Base-by-base conservation (phyloP, 2,113 vertebrate genomes). In the Daboia siamensis region DNA sequence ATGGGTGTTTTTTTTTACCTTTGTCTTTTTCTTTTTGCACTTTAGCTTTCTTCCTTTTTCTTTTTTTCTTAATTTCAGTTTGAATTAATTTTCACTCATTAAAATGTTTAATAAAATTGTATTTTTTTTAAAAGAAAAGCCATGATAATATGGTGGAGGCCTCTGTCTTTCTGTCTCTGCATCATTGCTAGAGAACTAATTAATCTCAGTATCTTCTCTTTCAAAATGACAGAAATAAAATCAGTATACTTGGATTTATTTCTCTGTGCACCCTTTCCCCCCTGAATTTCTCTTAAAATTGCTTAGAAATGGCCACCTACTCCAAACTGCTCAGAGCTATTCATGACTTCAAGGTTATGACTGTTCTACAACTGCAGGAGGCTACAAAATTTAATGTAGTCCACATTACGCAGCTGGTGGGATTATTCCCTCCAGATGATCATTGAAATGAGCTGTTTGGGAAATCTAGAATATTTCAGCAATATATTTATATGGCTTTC, bases 351-450 rank as follows among this genome's bases (percentile, higher is more conserved):
- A 86, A 39, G 87, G 69, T 29, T 85, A 87, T 74, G 52, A 92
- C 90, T 93, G 94, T 94, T 95, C 93, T 90, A 88, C 90, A 93
- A 52, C 92, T 91, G 94, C 92, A 0, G 90, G 92, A 85, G 21
- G 87, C 86, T 64, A 59, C 86, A 44, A 80, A 91, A 92, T 84
- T 90, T 94, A 92, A 92, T 13, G 48, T 54, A 54, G 61, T 94
- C 57, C 23, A 8, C 57, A 84, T 90, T 86, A 23, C 91, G 93
- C 92, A 93, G 39, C 64, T 64, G 87, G 90, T 95, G 84, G 87
- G 93, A 92, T 95, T 93, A 94, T 89, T 95, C 93, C 95, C 94
- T 86, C 3, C 94, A 94, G 94, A 93, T 90, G 89, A 95, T 94
- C 94, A 95, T 94, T 91, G 56, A 9, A 26, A 94, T 94, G 90